A percentile compares a stretch with the other conserved stretches of the same genome.
Conservation (phyloP, 1,140 invertebrate genomes). For the Leptonema lineaticorne region DNA sequence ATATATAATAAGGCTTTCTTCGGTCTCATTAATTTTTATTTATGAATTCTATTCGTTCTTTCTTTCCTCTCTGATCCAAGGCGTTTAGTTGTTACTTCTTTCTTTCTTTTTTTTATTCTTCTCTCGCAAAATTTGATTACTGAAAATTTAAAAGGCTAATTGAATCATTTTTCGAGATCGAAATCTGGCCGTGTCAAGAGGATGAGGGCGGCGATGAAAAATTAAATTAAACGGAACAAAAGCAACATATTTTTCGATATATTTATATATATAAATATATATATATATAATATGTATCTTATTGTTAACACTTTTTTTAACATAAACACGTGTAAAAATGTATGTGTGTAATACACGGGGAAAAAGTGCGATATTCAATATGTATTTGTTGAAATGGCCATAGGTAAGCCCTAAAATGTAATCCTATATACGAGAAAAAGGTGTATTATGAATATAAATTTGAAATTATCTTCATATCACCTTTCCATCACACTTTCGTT, state of each 20-base stretch:
- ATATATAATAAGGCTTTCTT: slow-evolving; percentile 21
- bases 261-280: no score
- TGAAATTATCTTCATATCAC: slow-evolving; percentile 6
- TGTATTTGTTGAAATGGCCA: not conserved
- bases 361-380: not conserved
- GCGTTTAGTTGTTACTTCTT: not conserved
- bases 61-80: no score
- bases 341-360: no score
- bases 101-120: not conserved
- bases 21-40: slow-evolving; percentile 24
- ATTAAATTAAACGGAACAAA: not conserved
- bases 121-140: slow-evolving; percentile 6
- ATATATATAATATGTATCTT: no score
- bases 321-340: no score
- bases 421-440: not conserved
- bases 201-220: not conserved
- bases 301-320: no score
- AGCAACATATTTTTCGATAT: not conserved
- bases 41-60: slow-evolving; percentile 18
- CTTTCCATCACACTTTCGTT: not conserved
- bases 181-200: not conserved
- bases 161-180: slow-evolving; percentile 17
- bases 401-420: not conserved
- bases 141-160: slow-evolving; percentile 18
- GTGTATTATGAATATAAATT: slow-evolving; percentile 14